Base-by-base conservation (phyloP, 1,140 invertebrate genomes). In the Drosophila leontia region DNA sequence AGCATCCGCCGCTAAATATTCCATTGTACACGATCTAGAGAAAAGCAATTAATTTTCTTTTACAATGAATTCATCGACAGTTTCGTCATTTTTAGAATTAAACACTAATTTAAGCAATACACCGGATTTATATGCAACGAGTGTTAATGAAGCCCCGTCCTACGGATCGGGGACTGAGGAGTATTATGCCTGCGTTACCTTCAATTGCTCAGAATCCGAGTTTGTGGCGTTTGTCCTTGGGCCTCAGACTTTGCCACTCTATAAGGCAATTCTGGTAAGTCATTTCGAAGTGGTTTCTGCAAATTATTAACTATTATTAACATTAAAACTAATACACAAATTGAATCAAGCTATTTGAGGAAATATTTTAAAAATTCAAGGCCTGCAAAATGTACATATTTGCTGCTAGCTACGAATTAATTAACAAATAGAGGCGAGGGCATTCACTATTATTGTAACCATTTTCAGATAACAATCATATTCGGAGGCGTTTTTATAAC, bases 401-500 rank as follows among this genome's bases (percentile, higher is more conserved):
- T 29, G 26, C 26, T 29, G 26, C 0, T 29, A 29, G 5, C 26
- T 5, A 29, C 26, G 26, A 29, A 29, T 29, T 29, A 29, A 29
- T 9, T 11, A 11, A 9, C 9, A 37, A 37, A 37, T 37, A 37
- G 35, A 37, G 11, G 15, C 42, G 13, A 26, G 12, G 11, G 3
- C 3, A 29, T 47, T 45, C 2, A 13, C 44, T 37, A 12, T 37
- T 37, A 12, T 12, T 26, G 15, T 26, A 35, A 39, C 50, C 29
- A 39, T 71, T 41, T 95, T 23, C 95, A 96, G 8, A 94, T 97
- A 55, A 97, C 96, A 2, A 93, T 96, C 23, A 94, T 97, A 12
- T 97, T 98, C 78, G 93, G 95, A 19, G 88, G 95, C 19, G 97
- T 99, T 55, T 97, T 98, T 82, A 88, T 98, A 4, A 96, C 96